phyloP scores from a whole-genome alignment of 2,113 vertebrate genomes.

The Boulengeromyrus knoepffleri region DNA sequence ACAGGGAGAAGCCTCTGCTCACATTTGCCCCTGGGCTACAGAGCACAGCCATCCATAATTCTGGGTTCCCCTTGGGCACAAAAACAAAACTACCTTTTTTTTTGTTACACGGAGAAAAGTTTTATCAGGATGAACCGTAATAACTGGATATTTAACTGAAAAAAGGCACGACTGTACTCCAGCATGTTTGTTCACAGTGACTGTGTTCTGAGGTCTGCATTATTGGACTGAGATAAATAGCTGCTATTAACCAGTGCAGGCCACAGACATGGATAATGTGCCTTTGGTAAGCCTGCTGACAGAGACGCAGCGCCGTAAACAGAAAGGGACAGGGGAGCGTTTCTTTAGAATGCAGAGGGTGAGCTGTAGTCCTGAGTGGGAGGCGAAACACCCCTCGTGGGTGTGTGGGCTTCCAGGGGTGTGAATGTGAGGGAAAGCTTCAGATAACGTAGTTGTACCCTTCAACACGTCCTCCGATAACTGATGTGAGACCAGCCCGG shows the following conservation, averaged over 20 bases:
- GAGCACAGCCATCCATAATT: neutral
- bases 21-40: neutral
- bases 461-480: neutral
- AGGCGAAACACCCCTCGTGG: neutral
- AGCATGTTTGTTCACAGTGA: neutral
- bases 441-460: neutral
- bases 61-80: neutral
- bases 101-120: neutral
- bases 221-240: conserved; percentile 4
- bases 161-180: neutral
- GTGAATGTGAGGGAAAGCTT: neutral
- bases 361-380: neutral
- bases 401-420: neutral
- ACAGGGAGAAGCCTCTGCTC: neutral
- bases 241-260: neutral
- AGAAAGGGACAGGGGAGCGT: neutral
- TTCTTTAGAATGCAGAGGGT: neutral
- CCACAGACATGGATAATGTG: neutral
- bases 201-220: neutral
- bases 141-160: neutral
- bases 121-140: neutral
- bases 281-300: neutral
- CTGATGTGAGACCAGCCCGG: neutral
- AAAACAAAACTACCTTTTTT: neutral
- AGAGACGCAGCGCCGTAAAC: neutral